These are phyloP conservation scores for Petrocephalus zakoni DNA, from an alignment of 2,113 vertebrate species.

Conservation along the genomic window DNA sequence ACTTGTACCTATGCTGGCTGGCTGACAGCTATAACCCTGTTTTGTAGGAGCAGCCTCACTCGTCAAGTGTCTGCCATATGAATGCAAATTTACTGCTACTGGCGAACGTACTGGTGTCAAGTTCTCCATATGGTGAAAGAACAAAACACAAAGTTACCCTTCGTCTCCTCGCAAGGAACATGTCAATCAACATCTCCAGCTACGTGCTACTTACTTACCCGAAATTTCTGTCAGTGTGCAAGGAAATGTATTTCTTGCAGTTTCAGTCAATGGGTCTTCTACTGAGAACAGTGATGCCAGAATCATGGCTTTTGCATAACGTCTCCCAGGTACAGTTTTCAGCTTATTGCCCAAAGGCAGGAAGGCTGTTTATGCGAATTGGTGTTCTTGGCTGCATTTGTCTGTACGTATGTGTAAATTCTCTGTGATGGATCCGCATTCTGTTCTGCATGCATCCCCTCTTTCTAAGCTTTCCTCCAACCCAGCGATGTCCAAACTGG, in stretches of 20 bases:
- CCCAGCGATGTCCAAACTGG: background rate
- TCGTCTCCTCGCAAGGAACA: background rate
- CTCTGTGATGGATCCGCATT: background rate
- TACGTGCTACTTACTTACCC: background rate
- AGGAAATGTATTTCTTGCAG: background rate
- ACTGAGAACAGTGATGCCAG: background rate
- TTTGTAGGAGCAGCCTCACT: background rate
- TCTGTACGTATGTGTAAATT: background rate
- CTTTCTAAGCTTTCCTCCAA: background rate
- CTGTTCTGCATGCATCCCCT: background rate
- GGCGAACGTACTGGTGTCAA: background rate
- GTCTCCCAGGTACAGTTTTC: background rate
- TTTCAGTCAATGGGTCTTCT: background rate
- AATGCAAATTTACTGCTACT: background rate
- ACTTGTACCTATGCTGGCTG: background rate
- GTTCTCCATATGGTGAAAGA: background rate
- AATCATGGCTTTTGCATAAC: background rate
- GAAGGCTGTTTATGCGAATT: background rate
- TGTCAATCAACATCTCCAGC: background rate
- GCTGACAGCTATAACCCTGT: background rate
- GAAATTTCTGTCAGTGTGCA: no score
- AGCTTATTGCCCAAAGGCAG: background rate
- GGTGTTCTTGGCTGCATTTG: background rate
- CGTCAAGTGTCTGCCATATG: background rate
- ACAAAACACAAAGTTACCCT: background rate